Conservation (phyloP, 1,140 invertebrate genomes). For the Nasonia longicornis region DNA sequence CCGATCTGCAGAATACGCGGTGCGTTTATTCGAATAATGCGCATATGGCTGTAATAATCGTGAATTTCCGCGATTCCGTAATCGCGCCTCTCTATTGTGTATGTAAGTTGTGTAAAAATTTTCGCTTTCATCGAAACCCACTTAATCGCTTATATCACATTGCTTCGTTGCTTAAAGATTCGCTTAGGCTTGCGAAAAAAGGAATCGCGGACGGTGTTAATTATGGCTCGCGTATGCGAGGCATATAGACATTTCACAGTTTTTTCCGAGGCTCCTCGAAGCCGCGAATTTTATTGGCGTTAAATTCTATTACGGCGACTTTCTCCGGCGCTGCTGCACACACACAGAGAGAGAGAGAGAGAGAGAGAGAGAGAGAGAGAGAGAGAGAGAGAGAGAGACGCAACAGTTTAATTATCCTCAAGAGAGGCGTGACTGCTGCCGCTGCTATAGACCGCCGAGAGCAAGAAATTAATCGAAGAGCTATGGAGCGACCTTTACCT, state of each 20-base stretch:
- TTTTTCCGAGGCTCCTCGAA: too few species aligned
- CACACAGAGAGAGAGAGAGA: too few species aligned
- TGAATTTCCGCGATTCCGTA: not conserved
- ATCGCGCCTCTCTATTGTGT: not conserved
- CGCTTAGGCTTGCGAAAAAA: not conserved
- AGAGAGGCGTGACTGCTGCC: not conserved
- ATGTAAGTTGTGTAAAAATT: not conserved
- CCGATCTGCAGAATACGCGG: not conserved
- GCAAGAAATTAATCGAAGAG: slow-evolving; percentile 28
- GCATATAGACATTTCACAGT: not conserved
- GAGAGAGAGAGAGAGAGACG: not conserved
- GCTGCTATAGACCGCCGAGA: not conserved
- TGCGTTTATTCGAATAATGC: not conserved
- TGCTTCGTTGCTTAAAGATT: not conserved
- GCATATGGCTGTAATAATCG: not conserved
- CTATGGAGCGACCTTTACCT: slow-evolving; percentile 24
- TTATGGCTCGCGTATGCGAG: not conserved
- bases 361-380: too few species aligned
- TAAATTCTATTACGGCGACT: slow-evolving; percentile 19
- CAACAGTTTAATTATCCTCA: not conserved
- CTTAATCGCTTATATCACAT: not conserved
- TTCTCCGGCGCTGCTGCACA: not conserved
- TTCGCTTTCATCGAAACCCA: not conserved
- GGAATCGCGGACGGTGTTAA: not conserved
- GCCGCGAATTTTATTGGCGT: not conserved